A percentile compares a stretch with the other conserved stretches of the same genome.
Evolutionary conservation across 2,113 vertebrate genomes (phyloP).

Genomic region (Spilogale gracilis): DNA sequence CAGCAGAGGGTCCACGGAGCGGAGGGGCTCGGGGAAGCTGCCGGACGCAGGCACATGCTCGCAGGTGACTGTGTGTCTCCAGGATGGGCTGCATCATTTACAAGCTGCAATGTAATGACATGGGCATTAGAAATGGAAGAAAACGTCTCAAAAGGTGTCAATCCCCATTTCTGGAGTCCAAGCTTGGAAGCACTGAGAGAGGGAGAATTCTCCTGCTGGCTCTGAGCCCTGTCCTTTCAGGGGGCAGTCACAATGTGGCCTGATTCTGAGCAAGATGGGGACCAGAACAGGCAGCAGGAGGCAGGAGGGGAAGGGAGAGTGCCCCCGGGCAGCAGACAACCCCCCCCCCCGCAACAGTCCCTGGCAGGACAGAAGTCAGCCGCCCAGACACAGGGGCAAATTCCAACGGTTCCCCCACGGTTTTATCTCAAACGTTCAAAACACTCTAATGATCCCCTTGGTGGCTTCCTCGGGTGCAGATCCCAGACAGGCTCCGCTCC

Average conservation of each 20-base stretch:
- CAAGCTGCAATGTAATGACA: slow-evolving; percentile 68
- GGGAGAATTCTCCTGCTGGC: accelerated
- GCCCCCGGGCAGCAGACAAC: not conserved
- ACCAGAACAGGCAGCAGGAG: not conserved
- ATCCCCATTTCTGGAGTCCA: slow-evolving; percentile 75
- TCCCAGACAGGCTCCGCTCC: not conserved
- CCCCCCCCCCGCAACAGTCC: not conserved
- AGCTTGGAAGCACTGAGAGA: slow-evolving; percentile 55
- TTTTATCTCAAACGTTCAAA: not conserved
- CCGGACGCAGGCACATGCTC: not conserved
- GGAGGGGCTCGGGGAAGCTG: not conserved
- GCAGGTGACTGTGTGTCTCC: slow-evolving; percentile 73
- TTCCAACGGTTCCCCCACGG: not conserved
- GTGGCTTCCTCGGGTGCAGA: not conserved
- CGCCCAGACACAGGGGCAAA: not conserved
- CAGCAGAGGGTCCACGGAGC: not conserved
- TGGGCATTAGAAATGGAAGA: slow-evolving; percentile 59
- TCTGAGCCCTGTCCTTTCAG: slow-evolving; percentile 32
- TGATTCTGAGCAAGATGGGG: not conserved
- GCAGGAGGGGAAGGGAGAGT: accelerated
- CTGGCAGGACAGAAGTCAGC: not conserved
- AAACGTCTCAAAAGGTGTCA: slow-evolving; percentile 54
- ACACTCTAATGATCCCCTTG: not conserved
- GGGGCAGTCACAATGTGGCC: not conserved
- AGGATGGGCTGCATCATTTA: slow-evolving; percentile 53